Base-by-base conservation (phyloP, 2,797 vertebrate species). In the Leptoclinus maculatus region DNA sequence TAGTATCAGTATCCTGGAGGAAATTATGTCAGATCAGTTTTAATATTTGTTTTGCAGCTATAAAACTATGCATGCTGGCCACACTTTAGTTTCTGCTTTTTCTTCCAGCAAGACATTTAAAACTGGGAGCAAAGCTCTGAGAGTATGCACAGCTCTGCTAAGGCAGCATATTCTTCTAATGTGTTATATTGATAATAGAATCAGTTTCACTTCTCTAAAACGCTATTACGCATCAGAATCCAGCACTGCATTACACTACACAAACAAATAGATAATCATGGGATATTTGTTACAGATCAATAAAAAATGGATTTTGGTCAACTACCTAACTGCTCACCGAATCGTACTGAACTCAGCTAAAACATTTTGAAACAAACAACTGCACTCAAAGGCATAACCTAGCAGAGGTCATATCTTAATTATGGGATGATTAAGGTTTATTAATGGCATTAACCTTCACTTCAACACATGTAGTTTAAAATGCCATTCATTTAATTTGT, bases 1-100 rank as follows among this genome's bases (percentile, higher is more conserved):
- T 49, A 63, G 51, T 34, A 60, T 64, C 51, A 32, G 47, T 36
- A 41, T 54, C 56, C 54, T 59, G 34, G 39, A 68, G 57, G 74
- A 36, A 23, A n/a, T 17, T 3, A 56, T 25, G 38, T 64, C 32
- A 70, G 29, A 71, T 71, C 43, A 66, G 14, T 23, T 74, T 59
- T 45, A 32, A 29, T 17, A 8, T 45, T 64, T 54, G 7, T 38
- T 19, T 69, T 68, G 36, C 38, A 47, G 21, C 12, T 39, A 19
- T 12, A 21, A 19, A 49, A 12, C 32, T 39, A 34, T 1, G 19
- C 43, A 19, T n/a, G 34, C 57, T 36, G n/a, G 36, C 47, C 10
- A 36, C n/a, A 25, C 47, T 45, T 45, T 68, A 7, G 4, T 13
- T 27, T 82, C 7, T 14, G 13, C 16, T 23, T 32, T 58, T 57